A percentile compares a stretch with the other conserved stretches of the same genome.
Conservation (phyloP, 2,797 vertebrate genomes). For the Rhinophrynus dorsalis region DNA sequence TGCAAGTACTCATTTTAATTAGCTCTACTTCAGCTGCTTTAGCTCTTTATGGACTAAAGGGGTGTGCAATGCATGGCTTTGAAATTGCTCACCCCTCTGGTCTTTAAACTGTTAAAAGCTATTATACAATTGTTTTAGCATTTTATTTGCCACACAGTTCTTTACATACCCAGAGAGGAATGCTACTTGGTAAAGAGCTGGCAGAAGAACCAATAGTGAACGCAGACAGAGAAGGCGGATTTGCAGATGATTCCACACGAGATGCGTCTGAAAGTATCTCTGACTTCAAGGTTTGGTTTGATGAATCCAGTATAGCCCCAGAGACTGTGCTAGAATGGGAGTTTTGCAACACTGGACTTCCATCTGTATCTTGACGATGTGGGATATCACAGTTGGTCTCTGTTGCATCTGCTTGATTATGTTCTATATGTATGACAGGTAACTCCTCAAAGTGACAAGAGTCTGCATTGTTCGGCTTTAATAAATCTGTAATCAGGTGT, state of each 20-base stretch:
- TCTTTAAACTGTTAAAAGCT: too few species aligned
- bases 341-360: constrained; percentile 16
- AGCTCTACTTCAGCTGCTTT: too few species aligned
- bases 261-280: constrained; percentile 1
- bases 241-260: constrained; percentile 1
- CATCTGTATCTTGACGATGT: background rate
- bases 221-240: background rate
- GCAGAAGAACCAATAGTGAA: constrained; percentile 17
- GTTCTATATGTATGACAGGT: background rate
- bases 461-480: constrained; percentile 18
- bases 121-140: too few species aligned
- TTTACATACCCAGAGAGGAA: constrained; percentile 59
- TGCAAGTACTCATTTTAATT: too few species aligned
- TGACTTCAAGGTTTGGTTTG: background rate
- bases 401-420: background rate
- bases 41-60: too few species aligned
- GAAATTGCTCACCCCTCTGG: too few species aligned
- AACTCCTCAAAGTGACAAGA: constrained; percentile 48
- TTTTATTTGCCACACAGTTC: too few species aligned
- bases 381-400: background rate
- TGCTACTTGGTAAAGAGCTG: constrained; percentile 24
- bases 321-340: background rate
- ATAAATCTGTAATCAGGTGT: constrained; percentile 16
- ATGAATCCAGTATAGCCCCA: constrained; percentile 26
- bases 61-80: too few species aligned